Percentiles rank a stretch among this genome's conserved stretches.
Evolutionary conservation across 2,888 invertebrate genomes (phyloP).

Genomic region (Boloria selene): DNA sequence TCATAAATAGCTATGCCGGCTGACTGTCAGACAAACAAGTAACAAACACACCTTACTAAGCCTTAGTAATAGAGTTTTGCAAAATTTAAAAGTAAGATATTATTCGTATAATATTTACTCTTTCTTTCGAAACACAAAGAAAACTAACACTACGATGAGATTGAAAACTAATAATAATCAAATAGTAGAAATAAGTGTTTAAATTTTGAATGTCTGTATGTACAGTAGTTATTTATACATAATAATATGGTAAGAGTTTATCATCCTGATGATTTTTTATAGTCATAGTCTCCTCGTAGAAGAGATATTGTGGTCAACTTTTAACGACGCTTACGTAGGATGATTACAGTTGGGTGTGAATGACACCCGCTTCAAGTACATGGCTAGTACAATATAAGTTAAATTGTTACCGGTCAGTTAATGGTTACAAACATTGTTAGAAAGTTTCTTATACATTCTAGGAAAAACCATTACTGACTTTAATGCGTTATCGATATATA

Average conservation of each 20-base stretch:
- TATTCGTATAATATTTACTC: background rate
- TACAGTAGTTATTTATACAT: background rate
- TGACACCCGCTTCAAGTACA: constrained; percentile 29
- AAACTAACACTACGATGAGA: too few species aligned
- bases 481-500: background rate
- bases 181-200: too few species aligned
- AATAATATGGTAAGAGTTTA: constrained; percentile 14
- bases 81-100: background rate
- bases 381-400: constrained; percentile 26
- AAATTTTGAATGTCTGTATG: background rate
- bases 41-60: constrained; percentile 12
- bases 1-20: constrained; percentile 65
- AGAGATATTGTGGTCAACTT: constrained; percentile 14
- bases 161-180: too few species aligned
- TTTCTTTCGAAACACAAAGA: too few species aligned
- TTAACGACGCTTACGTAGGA: constrained; percentile 23
- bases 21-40: constrained; percentile 48
- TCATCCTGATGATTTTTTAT: constrained; percentile 23
- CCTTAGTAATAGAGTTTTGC: background rate
- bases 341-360: constrained; percentile 37
- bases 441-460: background rate
- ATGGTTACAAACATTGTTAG: constrained; percentile 8
- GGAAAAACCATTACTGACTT: background rate
- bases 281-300: background rate
- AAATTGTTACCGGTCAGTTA: constrained; percentile 37